Evolutionary conservation across 2,113 vertebrate species (phyloP), one percentile per base, ranked within the genome.

Genomic region (Triplophysa siluroides): DNA sequence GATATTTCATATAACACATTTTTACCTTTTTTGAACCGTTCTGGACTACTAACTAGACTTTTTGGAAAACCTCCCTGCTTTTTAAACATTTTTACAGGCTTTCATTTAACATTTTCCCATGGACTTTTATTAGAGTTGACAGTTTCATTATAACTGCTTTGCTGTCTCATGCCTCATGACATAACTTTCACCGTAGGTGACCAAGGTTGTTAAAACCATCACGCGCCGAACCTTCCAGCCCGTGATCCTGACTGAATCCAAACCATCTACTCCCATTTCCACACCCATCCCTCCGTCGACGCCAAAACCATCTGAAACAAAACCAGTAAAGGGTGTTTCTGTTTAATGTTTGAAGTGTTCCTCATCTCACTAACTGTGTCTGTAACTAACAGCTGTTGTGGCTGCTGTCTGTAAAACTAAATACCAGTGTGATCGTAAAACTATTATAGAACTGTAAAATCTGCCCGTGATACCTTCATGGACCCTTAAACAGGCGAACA

Each of bases 131-230:
- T 29, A 63, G 58, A 62, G 58, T 63, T 47, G 58, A 47, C 58
- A 26, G 43, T 63, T 62, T 5, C 6, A 65, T 74, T 68, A 65
- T 33, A 33, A 14, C 74, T 33, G 21, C 21, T 19, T 38, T n/a
- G 47, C 61, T 76, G 43, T 50, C 24, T 54, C 47, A 23, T 33
- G 43, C 12, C 45, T 77, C 62, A 45, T 77, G 26, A 65, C 58
- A 60, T 33, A 58, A 75, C 70, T 83, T 38, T 85, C 85, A 68
- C 83, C 86, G 29, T 65, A 88, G 91, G 87, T 92, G 79, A 86
- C 87, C 69, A 90, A 89, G 84, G 86, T 88, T 83, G 83, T 92
- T 86, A 90, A 90, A 92, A 92, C 87, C 82, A 85, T 92, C 87
- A 86, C 85, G 19, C 77, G 76, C 38, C 85, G 81, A 85, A 90